Conservation (phyloP, 2,888 invertebrate species). For the Pristionchus mayeri region DNA sequence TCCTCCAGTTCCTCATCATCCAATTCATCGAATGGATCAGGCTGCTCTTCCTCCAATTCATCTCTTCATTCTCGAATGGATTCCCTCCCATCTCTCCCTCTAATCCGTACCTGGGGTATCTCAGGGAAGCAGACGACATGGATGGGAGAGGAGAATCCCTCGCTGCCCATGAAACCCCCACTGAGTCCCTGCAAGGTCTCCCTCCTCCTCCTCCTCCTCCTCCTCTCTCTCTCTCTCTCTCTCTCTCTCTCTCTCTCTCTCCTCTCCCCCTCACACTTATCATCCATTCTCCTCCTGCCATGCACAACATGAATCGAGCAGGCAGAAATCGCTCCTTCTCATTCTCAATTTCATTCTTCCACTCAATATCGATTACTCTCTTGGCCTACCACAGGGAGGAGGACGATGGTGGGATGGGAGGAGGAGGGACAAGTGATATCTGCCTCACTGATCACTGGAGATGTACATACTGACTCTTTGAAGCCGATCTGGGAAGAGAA, state of each 20-base stretch:
- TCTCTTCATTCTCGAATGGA: background rate
- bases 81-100: background rate
- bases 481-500: background rate
- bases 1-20: background rate
- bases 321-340: background rate
- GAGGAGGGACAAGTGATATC: slow-evolving; percentile 7
- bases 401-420: background rate
- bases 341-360: background rate
- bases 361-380: too few relatives aligned
- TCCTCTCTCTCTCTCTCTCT: background rate
- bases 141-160: background rate
- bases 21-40: slow-evolving; percentile 34
- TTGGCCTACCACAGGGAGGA: background rate
- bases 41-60: background rate
- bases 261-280: background rate
- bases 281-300: slow-evolving; percentile 27
- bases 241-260: background rate
- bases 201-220: background rate
- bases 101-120: background rate
- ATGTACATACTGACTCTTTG: background rate
- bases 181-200: background rate
- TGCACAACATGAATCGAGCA: slow-evolving; percentile 6
- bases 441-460: background rate
- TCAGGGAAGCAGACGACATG: slow-evolving; percentile 13
- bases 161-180: background rate